Conservation (phyloP, 2,888 invertebrate species). For the Coremacera marginata region DNA sequence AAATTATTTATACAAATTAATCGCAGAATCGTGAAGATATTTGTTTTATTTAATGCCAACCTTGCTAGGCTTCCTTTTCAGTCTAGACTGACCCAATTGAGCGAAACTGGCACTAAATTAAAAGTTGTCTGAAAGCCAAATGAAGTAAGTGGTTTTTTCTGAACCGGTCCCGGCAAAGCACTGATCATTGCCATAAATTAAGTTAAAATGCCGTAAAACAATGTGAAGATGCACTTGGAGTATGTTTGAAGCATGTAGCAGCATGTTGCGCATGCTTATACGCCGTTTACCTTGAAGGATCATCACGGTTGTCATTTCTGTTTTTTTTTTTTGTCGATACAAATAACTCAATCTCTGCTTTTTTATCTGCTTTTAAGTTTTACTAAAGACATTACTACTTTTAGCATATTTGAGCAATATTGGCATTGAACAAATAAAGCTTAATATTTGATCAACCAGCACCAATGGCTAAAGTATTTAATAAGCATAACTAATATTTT, state of each 20-base stretch:
- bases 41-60: neutral
- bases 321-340: neutral
- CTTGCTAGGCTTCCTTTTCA: neutral
- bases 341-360: slow-evolving; percentile 1
- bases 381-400: neutral
- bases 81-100: slow-evolving; percentile 22
- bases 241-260: neutral
- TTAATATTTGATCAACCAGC: too few species aligned
- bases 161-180: neutral
- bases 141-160: too few species aligned
- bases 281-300: slow-evolving; percentile 25
- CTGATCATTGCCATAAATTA: neutral
- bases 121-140: too few species aligned
- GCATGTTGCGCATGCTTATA: neutral
- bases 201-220: slow-evolving; percentile 1
- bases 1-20: slow-evolving; percentile 4
- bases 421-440: too few species aligned
- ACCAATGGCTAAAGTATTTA: too few species aligned
- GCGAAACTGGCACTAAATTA: neutral
- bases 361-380: neutral
- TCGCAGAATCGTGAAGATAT: slow-evolving; percentile 10
- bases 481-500: too few species aligned
- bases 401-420: neutral
- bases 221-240: neutral
- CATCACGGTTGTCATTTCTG: neutral